Evolutionary conservation across 1,140 invertebrate species (phyloP), one percentile per base, ranked within the genome.

Genomic region (Leptopilina clavipes): DNA sequence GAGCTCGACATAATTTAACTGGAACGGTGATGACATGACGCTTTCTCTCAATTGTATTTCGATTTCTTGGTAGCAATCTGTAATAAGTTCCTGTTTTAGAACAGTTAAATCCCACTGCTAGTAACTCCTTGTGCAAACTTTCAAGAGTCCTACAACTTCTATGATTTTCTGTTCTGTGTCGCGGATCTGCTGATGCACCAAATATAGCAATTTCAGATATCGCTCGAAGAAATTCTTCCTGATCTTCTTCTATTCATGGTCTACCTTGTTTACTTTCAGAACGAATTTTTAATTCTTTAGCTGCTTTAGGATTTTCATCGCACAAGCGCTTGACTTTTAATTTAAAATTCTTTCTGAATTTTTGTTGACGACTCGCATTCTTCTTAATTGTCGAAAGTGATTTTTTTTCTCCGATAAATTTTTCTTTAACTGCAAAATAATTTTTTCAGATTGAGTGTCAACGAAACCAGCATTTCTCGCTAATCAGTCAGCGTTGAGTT

Each of bases 71-170:
- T 37, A 76, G 8, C 14, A 74, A 44, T n/a, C 75, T 59, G 1
- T 73, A 74, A 70, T 76, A 76, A 0, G 75, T 59, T 9, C 52
- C 52, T 71, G 70, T 72, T 43, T 71, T 72, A 2, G 8, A 70
- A 12, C 76, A 10, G 8, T 79, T 22, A 70, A 75, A 78, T 37
- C 74, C 79, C 8, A 70, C 10, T 52, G 8, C 18, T 43, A 52
- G 1, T 5, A 79, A 52, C 25, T 65, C 17, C 11, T 81, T 40
- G 45, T 76, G 74, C 7, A 83, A 43, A 12, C 81, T 72, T 37
- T 45, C 45, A 6, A 83, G 72, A 70, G 70, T 83, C 70, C 70
- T 72, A 54, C 71, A 72, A 7, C 45, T 78, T 45, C 78, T n/a
- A n/a, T n/a, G n/a, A n/a, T n/a, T n/a, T n/a, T n/a, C n/a, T n/a